Percentiles rank a stretch among this genome's conserved stretches.
Evolutionary conservation across 2,113 vertebrate genomes (phyloP).

Genomic region (Microtus montanus): DNA sequence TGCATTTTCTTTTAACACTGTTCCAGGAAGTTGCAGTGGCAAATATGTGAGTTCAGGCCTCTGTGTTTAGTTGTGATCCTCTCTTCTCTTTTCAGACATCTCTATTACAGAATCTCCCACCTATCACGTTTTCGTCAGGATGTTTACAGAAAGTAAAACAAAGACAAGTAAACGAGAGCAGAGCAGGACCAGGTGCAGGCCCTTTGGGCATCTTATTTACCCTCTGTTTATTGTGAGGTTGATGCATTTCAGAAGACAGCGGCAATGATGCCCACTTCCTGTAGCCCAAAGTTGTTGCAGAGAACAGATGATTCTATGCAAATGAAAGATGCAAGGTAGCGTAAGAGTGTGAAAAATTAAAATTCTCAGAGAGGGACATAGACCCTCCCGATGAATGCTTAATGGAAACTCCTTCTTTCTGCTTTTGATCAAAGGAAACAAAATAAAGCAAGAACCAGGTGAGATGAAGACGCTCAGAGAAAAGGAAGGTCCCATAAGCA

Average conservation of each 20-base stretch:
- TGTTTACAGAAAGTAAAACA: slow-evolving; percentile 44
- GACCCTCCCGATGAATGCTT: not conserved
- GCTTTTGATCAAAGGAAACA: slow-evolving; percentile 30
- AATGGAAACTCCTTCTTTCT: not conserved
- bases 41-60: not conserved
- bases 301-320: not conserved
- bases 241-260: slow-evolving; percentile 21
- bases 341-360: not conserved
- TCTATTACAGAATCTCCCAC: not conserved
- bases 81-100: not conserved
- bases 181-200: not conserved
- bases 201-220: not conserved
- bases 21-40: not conserved
- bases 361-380: slow-evolving; percentile 33
- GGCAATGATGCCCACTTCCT: not conserved
- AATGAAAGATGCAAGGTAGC: not conserved
- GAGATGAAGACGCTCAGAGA: not conserved
- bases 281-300: not conserved
- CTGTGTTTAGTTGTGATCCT: slow-evolving; percentile 8
- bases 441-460: slow-evolving; percentile 46
- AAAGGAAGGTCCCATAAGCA: not conserved
- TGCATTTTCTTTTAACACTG: slow-evolving; percentile 20
- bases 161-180: not conserved
- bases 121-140: slow-evolving; percentile 8
- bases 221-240: not conserved